Evolutionary conservation across 1,140 invertebrate species (phyloP), one percentile per base, ranked within the genome.

Genomic region (Pseudomyrmex sp.): DNA sequence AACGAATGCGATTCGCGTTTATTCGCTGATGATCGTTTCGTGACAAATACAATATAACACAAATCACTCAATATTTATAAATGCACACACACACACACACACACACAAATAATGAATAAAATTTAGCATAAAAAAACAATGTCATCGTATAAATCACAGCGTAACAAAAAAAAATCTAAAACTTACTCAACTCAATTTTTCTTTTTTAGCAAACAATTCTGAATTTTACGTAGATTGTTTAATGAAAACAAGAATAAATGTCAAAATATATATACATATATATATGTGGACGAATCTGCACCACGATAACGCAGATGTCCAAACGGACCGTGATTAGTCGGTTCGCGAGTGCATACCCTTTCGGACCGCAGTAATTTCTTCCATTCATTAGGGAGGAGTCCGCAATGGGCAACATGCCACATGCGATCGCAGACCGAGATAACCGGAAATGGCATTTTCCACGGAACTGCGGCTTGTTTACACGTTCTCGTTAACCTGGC

Each of bases 391-490:
- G 54, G 5, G 35, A 61, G 12, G 54, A 35, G 15, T 44, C 44
- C 66, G 58, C 18, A 46, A 66, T 72, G 54, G 76, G 66, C 76
- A 80, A 46, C 66, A 48, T 80, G 44, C 66, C 76, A 61, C 76
- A 80, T 23, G 54, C 54, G n/a, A 79, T 59, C 52, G 44, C 44
- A 9, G 44, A 35, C 65, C 65, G 44, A 72, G 76, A 80, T 80
- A 80, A 80, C 54, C 66, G 76, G 66, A 80, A 80, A 80, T 80
- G 66, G 66, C 76, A 20, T 80, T 79, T 79, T 20, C 35, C 44
- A 54, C 66, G 66, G 66, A 48, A 72, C 72, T 80, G 66, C 66
- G 35, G 76, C 44, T 59, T 80, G 76, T 80, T 80, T 80, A 72
- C 66, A 80, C 66, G 54, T 72, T 61, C 76, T 72, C 66, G 66